Evolutionary conservation across 2,797 vertebrate species (phyloP), one percentile per base, ranked within the genome.

Genomic region (Manis crassicaudata): DNA sequence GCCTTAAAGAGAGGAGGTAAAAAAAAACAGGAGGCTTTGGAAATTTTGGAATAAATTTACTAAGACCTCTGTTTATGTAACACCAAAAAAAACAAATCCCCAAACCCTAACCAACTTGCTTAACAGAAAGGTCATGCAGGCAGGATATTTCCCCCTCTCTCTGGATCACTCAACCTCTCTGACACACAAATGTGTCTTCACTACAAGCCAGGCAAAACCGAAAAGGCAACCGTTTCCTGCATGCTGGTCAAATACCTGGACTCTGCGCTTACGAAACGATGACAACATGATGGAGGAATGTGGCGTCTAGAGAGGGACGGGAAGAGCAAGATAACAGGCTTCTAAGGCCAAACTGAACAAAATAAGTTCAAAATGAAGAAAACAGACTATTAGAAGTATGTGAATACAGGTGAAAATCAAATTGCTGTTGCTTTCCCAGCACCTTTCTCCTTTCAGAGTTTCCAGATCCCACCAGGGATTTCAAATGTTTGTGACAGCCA

Each of bases 201-300:
- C 88, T 79, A 97, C 98, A 98, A 98, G 90, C 83, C 98, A 98
- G 95, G 98, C 98, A 98, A 97, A 95, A 50, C 88, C 32, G 25
- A 95, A 91, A 90, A 56, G 77, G 95, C 58, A 50, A 97, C 81
- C 95, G 65, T 97, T 93, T 97, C 98, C 90, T 95, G 96, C 99
- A 99, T 98, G 98, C 98, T 98, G n/a, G 73, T 96, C 97, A 98
- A 98, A 99, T 99, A 99, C 99, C 99, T 99, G 99, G 90, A 99
- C 98, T 99, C 98, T 99, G 98, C 99, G 98, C 98, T 99, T 99
- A 99, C 99, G 99, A 98, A 99, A 99, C 27, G 98, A 99, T 70
- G 99, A 99, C 99, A 99, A 43, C 43, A 43, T 99, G 99, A 95
- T 96, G 98, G 92, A 98, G 97, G 98, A 98, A 98, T 97, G 98